Evolutionary conservation across 2,888 invertebrate species (phyloP).

Genomic region (Eupithecia subumbrata): DNA sequence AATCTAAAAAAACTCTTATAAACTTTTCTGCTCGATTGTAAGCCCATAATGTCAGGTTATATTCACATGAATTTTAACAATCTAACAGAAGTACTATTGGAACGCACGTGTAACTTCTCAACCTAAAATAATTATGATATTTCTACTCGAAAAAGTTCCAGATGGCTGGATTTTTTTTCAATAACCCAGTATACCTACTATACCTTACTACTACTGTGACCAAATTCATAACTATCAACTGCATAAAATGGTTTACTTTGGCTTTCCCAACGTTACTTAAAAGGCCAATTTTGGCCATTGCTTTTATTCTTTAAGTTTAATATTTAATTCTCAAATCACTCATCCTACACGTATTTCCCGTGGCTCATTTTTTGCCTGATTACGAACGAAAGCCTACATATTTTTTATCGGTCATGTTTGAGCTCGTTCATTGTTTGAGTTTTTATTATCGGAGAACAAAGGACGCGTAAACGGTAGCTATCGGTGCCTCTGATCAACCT

Average conservation of each 20-base stretch:
- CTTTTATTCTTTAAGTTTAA: not conserved
- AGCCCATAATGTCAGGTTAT: conserved; percentile 60
- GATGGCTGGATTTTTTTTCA: not conserved
- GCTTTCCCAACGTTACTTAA: not conserved
- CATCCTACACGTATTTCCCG: not conserved
- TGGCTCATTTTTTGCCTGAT: conserved; percentile 15
- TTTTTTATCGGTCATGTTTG: conserved; percentile 70
- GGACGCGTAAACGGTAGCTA: conserved; percentile 82
- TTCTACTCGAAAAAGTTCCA: not conserved
- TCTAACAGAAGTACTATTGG: conserved; percentile 55
- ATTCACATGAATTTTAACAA: conserved; percentile 66
- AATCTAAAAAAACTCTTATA: not conserved
- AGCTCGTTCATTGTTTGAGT: conserved; percentile 76
- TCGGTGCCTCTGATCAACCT: conserved; percentile 81
- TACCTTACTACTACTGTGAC: not conserved
- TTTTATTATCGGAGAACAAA: conserved; percentile 80
- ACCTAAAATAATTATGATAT: not conserved
- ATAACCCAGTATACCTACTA: not conserved
- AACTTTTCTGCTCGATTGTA: conserved; percentile 59
- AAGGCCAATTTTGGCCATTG: not conserved
- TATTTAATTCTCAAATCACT: not conserved
- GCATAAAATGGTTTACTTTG: not conserved
- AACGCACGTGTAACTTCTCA: conserved; percentile 57
- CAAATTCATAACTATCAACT: not conserved
- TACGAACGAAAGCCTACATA: conserved; percentile 30